phyloP scores from a whole-genome alignment of 2,113 vertebrate species.

The Lophura nycthemera region DNA sequence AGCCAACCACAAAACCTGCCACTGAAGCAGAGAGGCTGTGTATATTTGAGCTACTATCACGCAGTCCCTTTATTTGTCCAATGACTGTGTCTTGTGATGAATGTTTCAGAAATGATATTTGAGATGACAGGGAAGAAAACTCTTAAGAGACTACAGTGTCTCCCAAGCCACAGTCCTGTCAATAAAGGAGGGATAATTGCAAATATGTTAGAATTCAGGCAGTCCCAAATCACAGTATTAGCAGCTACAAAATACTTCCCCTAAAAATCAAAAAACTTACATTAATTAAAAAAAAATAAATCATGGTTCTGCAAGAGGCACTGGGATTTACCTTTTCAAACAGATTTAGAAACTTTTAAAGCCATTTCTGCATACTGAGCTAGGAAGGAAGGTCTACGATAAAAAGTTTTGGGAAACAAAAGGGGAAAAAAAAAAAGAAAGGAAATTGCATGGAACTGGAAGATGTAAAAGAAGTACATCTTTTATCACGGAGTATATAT shows the following conservation, averaged over 20 bases:
- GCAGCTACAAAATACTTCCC: background rate
- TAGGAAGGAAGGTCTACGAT: background rate
- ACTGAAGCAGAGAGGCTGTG: slow-evolving; percentile 18
- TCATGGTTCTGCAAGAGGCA: background rate
- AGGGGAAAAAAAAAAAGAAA: background rate
- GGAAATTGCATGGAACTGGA: background rate
- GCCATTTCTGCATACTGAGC: background rate
- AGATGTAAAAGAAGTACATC: background rate
- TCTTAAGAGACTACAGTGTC: slow-evolving; percentile 40
- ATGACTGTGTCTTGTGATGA: slow-evolving; percentile 63
- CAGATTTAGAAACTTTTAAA: slow-evolving; percentile 9
- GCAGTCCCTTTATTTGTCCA: slow-evolving; percentile 62
- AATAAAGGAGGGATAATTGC: slow-evolving; percentile 41
- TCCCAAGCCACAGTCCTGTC: slow-evolving; percentile 52
- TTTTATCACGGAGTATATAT: background rate
- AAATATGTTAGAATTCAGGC: background rate
- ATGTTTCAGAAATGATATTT: slow-evolving; percentile 77
- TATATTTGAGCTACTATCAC: slow-evolving; percentile 52
- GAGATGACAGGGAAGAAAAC: slow-evolving; percentile 71
- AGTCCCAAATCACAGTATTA: slow-evolving; percentile 40
- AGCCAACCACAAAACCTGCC: slow-evolving; percentile 67
- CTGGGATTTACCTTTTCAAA: slow-evolving; percentile 8
- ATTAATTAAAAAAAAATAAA: background rate
- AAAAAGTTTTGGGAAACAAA: background rate
- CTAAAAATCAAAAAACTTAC: background rate